These are phyloP conservation scores for Rhaphigaster nebulosa DNA, from an alignment of 2,888 invertebrate species.

Conservation along the genomic window DNA sequence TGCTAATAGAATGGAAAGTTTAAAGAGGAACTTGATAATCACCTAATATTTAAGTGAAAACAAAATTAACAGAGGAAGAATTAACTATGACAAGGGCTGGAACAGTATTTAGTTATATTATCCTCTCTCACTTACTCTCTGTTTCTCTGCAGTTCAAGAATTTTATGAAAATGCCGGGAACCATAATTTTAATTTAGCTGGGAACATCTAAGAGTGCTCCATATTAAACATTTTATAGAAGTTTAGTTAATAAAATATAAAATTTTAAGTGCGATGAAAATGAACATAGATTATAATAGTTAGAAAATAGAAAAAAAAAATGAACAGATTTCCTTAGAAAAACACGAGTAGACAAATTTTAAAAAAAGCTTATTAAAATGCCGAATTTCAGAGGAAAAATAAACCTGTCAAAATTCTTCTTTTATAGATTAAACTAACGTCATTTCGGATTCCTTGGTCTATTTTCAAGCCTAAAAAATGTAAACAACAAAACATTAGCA, in stretches of 20 bases:
- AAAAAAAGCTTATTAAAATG: no score
- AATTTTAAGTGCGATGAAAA: no score
- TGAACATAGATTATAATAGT: no score
- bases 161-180: neutral
- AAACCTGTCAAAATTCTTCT: no score
- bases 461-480: no score
- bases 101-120: neutral
- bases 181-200: neutral
- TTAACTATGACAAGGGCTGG: neutral
- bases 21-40: neutral
- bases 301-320: no score
- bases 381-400: no score
- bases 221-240: neutral
- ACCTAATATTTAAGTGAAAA: constrained; percentile 9
- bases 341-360: no score
- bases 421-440: no score
- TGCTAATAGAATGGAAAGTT: neutral
- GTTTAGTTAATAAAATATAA: neutral
- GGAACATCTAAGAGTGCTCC: neutral
- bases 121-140: neutral
- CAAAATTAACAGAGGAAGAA: neutral
- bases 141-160: neutral
- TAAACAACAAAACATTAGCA: no score
- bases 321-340: no score
- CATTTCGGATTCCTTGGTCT: no score